Conservation (phyloP, 2,113 vertebrate species). For the Lepus timidus region DNA sequence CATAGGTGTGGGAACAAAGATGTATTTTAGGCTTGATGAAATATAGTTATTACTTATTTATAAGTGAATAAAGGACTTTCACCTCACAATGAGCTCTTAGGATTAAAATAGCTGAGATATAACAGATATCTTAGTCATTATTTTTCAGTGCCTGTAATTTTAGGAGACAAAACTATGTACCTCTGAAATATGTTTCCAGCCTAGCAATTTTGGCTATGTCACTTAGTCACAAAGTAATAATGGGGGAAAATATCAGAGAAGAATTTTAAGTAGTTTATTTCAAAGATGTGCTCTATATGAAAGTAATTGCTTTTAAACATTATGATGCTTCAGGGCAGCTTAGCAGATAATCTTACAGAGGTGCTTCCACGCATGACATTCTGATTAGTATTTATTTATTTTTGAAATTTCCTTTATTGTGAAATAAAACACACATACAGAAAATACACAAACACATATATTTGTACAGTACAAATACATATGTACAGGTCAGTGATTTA, state of each 20-base stretch:
- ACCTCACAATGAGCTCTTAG: constrained; percentile 38
- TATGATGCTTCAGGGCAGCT: neutral
- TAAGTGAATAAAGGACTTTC: constrained; percentile 24
- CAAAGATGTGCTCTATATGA: constrained; percentile 11
- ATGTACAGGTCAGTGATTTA: constrained; percentile 42
- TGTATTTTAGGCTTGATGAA: constrained; percentile 46
- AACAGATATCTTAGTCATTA: constrained; percentile 12
- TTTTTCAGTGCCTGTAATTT: constrained; percentile 39
- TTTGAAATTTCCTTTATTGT: neutral
- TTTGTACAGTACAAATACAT: neutral
- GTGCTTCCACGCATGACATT: neutral
- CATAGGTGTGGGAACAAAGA: neutral
- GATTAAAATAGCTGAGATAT: constrained; percentile 57
- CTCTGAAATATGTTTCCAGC: constrained; percentile 1
- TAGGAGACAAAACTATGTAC: neutral
- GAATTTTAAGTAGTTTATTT: neutral
- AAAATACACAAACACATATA: no score
- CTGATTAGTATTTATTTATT: neutral
- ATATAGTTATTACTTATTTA: constrained; percentile 45
- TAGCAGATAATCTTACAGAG: neutral
- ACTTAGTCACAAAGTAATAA: constrained; percentile 54
- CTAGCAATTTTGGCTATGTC: constrained; percentile 26
- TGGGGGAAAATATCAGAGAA: neutral
- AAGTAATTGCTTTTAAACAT: constrained; percentile 10
- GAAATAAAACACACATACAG: neutral